Conservation (phyloP, 2,113 vertebrate genomes). For the Lasiurus cinereus region DNA sequence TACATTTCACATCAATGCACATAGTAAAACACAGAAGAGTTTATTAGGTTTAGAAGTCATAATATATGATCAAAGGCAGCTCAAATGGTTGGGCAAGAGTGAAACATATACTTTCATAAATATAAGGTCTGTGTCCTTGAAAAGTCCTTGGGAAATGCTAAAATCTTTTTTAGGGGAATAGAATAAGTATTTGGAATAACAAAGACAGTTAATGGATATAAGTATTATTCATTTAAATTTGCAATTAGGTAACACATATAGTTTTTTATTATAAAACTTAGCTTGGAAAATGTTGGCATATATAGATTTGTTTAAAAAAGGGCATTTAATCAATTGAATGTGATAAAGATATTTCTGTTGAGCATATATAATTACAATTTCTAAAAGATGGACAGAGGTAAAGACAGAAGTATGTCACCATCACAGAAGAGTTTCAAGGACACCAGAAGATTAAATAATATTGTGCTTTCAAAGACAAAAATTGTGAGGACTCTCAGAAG, state of each 20-base stretch:
- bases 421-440: background rate
- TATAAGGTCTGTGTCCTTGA: background rate
- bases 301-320: background rate
- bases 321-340: background rate
- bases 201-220: background rate
- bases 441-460: background rate
- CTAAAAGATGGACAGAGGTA: background rate
- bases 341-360: background rate
- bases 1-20: slow-evolving; percentile 21
- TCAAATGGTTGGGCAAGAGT: background rate
- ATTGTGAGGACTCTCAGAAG: background rate
- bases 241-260: background rate
- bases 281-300: background rate
- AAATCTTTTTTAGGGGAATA: background rate
- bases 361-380: background rate
- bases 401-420: background rate
- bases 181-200: slow-evolving; percentile 21
- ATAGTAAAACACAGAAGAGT: background rate
- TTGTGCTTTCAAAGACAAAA: background rate
- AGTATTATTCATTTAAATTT: background rate
- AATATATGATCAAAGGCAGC: background rate
- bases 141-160: background rate
- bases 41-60: slow-evolving; percentile 7
- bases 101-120: background rate
- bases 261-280: background rate